phyloP scores from a whole-genome alignment of 1,140 invertebrate genomes.

The Brachionus rotundiformis region DNA sequence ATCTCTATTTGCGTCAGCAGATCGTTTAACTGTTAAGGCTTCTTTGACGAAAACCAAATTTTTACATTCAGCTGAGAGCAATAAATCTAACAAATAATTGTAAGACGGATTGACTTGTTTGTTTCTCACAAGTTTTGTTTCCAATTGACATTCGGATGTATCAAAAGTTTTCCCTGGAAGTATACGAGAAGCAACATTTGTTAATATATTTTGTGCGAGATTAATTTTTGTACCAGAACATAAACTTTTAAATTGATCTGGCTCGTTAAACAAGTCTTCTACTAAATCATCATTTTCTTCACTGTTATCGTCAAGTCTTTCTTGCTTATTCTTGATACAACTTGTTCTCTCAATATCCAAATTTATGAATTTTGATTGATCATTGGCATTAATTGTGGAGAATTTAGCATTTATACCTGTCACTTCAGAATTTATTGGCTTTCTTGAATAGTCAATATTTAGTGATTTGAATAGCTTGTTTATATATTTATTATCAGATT shows the following conservation, averaged over 20 bases:
- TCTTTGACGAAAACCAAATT: background rate
- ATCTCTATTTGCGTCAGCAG: background rate
- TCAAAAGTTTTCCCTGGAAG: background rate
- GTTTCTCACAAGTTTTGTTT: background rate
- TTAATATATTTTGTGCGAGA: conserved; percentile 8
- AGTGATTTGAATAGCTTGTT: background rate
- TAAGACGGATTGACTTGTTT: background rate
- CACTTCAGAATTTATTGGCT: background rate
- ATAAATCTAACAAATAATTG: background rate
- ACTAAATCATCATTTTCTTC: background rate
- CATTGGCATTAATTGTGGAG: background rate
- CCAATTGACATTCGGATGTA: background rate
- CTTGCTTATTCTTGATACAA: background rate
- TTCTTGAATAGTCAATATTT: conserved; percentile 21
- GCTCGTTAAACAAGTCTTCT: background rate
- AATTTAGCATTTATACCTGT: background rate
- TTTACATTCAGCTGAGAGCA: background rate
- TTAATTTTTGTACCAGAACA: conserved; percentile 35
- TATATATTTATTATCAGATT: conserved; percentile 10
- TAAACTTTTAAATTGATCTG: background rate
- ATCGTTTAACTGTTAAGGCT: background rate
- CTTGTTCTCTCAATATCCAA: background rate
- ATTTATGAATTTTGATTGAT: background rate
- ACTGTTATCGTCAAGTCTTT: background rate
- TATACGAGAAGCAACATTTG: background rate